Conservation (phyloP, 2,888 invertebrate species). For the Endomychus coccineus region DNA sequence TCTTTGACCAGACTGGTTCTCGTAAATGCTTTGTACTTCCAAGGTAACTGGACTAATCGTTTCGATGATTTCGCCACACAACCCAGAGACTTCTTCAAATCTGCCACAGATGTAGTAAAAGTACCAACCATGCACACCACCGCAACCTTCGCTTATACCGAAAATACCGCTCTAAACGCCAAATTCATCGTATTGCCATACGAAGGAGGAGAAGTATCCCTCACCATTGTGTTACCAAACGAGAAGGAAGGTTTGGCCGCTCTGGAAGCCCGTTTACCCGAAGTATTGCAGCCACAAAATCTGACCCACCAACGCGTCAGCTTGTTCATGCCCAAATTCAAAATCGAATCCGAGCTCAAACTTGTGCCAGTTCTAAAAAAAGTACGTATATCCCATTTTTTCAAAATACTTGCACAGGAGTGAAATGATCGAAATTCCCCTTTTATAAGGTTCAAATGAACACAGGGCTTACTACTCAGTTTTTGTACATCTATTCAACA, state of each 20-base stretch:
- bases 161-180: slow-evolving; percentile 9
- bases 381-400: slow-evolving; percentile 23
- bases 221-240: slow-evolving; percentile 30
- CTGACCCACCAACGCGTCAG: slow-evolving; percentile 21
- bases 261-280: slow-evolving; percentile 20
- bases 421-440: no score
- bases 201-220: slow-evolving; percentile 24
- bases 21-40: slow-evolving; percentile 38
- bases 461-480: no score
- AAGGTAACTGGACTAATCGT: slow-evolving; percentile 30
- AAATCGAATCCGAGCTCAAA: slow-evolving; percentile 23
- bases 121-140: slow-evolving; percentile 10
- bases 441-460: no score
- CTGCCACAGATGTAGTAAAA: slow-evolving; percentile 9
- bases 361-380: slow-evolving; percentile 25
- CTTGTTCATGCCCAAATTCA: slow-evolving; percentile 27
- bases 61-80: slow-evolving; percentile 24
- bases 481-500: no score
- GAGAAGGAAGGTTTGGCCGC: slow-evolving; percentile 25
- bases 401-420: no score
- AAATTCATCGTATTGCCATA: slow-evolving; percentile 19
- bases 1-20: slow-evolving; percentile 30
- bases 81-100: slow-evolving; percentile 13
- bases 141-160: slow-evolving; percentile 9
- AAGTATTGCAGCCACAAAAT: slow-evolving; percentile 18